phyloP scores from a whole-genome alignment of 2,797 vertebrate species.

The Sylvilagus floridanus region DNA sequence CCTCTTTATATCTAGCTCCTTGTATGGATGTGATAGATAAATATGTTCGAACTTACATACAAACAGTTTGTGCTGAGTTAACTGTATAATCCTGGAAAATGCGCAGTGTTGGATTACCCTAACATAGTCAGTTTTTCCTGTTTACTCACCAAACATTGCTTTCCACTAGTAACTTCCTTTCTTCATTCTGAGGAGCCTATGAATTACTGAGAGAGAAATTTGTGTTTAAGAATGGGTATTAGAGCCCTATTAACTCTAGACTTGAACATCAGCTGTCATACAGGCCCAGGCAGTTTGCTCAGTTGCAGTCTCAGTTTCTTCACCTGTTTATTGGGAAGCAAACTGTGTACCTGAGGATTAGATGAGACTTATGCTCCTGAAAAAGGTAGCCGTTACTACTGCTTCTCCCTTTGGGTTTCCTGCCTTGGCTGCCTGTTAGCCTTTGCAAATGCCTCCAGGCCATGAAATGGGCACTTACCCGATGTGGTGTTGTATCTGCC shows the following conservation, averaged over 20 bases:
- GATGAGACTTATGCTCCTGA: background rate
- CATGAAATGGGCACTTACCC: background rate
- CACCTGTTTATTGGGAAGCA: background rate
- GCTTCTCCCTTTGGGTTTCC: background rate
- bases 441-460: background rate
- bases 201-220: background rate
- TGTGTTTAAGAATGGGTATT: background rate
- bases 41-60: background rate
- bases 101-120: background rate
- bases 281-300: background rate
- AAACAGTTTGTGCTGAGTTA: background rate
- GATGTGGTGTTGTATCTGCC: background rate
- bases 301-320: constrained; percentile 30
- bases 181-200: background rate
- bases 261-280: background rate
- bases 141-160: background rate
- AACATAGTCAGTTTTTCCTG: background rate
- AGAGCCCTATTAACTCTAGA: background rate
- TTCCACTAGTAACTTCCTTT: background rate
- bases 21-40: background rate
- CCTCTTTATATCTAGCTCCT: background rate
- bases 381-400: background rate
- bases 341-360: constrained; percentile 23
- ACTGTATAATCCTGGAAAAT: background rate
- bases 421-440: background rate